phyloP scores from a whole-genome alignment of 2,797 vertebrate species.

The Otolemur crassicaudatus region DNA sequence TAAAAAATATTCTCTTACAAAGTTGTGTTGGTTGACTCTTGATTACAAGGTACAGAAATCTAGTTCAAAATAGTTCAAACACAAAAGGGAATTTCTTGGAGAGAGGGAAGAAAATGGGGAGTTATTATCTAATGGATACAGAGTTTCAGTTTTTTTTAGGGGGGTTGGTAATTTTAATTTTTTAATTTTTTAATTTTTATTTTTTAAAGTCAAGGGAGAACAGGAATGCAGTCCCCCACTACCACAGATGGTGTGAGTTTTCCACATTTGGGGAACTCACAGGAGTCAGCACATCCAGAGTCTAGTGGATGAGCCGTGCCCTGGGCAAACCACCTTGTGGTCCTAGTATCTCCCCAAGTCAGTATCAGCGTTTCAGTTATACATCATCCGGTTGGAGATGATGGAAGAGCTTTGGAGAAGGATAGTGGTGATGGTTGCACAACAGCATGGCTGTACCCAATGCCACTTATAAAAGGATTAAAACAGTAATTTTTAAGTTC shows the following conservation, averaged over 20 bases:
- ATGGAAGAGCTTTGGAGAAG: background rate
- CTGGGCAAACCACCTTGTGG: background rate
- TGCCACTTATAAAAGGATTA: background rate
- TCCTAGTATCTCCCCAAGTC: too few species aligned
- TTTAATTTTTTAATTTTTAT: background rate
- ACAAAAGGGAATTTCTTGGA: background rate
- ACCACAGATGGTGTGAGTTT: background rate
- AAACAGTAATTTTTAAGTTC: constrained; percentile 27
- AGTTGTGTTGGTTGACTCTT: background rate
- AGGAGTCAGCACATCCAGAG: background rate
- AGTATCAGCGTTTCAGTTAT: background rate
- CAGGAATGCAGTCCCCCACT: background rate
- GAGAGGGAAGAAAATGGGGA: background rate
- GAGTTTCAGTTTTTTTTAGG: background rate
- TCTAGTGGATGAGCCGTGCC: background rate
- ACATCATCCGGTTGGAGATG: background rate
- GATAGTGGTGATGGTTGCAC: background rate
- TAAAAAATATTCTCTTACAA: constrained; percentile 14
- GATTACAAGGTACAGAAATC: background rate
- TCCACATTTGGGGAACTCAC: background rate
- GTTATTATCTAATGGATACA: background rate
- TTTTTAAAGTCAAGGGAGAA: background rate
- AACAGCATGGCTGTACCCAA: background rate
- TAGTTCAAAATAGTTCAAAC: constrained; percentile 24
- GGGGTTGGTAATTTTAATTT: background rate